phyloP scores from a whole-genome alignment of 1,140 invertebrate species.

The Branchinecta lindahli region DNA sequence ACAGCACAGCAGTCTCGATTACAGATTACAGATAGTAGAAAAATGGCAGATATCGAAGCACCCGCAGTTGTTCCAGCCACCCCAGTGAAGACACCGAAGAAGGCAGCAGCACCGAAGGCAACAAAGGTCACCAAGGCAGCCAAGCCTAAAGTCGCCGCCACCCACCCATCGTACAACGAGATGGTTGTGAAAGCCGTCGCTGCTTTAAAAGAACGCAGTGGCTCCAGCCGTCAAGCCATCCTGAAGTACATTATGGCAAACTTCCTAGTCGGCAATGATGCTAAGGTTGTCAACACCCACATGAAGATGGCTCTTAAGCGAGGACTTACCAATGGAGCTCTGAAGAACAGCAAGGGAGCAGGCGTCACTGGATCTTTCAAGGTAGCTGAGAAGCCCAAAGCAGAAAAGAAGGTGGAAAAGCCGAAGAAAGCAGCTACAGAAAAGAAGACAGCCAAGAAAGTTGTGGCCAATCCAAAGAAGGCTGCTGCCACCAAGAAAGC shows the following conservation, averaged over 20 bases:
- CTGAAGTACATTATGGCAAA: conserved; percentile 44
- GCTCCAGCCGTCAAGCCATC: conserved; percentile 43
- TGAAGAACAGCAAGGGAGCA: conserved; percentile 24
- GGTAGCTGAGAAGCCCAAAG: conserved; percentile 34
- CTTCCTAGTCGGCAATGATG: conserved; percentile 41
- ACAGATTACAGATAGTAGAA: too few relatives aligned
- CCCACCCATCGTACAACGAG: conserved; percentile 28
- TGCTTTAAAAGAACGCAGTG: conserved; percentile 41
- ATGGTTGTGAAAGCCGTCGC: conserved; percentile 41
- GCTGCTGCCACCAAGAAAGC: conserved; percentile 18
- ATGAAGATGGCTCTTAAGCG: conserved; percentile 29
- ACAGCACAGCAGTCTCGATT: too few relatives aligned
- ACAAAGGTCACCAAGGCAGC: not conserved
- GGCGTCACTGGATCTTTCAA: conserved; percentile 19
- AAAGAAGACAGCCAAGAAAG: conserved; percentile 21
- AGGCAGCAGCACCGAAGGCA: conserved; percentile 14
- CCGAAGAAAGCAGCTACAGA: conserved; percentile 13
- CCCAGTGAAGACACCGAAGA: not conserved
- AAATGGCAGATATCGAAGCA: too few relatives aligned
- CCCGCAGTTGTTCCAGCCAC: too few relatives aligned
- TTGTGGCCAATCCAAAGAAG: conserved; percentile 45
- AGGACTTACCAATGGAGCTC: too few relatives aligned
- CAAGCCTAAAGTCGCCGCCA: conserved; percentile 17
- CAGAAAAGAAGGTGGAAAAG: conserved; percentile 36
- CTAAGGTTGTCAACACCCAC: conserved; percentile 41